These are phyloP conservation scores for Ochropleura plecta DNA, from an alignment of 2,888 invertebrate genomes.

Conservation along the genomic window DNA sequence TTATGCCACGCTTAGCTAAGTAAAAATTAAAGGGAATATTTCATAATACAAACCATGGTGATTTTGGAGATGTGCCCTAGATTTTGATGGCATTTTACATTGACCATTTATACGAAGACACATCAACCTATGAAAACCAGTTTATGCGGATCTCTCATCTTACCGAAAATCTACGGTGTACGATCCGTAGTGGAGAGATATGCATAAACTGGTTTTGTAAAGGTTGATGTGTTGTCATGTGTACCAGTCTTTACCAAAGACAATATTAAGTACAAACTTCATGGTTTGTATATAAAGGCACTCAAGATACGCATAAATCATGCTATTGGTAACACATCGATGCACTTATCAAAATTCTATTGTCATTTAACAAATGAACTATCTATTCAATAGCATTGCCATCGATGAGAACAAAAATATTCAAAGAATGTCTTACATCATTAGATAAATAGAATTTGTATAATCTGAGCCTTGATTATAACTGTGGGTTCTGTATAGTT, in stretches of 20 bases:
- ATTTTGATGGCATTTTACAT: too few relatives aligned
- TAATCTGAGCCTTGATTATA: conserved; percentile 17
- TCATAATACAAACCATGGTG: too few relatives aligned
- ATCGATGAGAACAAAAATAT: conserved; percentile 60
- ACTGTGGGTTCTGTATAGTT: conserved; percentile 28
- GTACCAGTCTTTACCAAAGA: neutral
- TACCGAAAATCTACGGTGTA: too few relatives aligned
- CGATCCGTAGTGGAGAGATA: too few relatives aligned
- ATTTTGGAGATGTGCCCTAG: neutral
- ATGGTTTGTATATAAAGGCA: neutral
- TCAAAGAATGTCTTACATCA: conserved; percentile 61
- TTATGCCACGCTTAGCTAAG: too few relatives aligned
- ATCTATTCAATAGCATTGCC: conserved; percentile 41
- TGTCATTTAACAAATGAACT: conserved; percentile 67
- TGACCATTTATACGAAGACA: too few relatives aligned
- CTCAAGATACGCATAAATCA: conserved; percentile 55
- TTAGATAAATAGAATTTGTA: conserved; percentile 39
- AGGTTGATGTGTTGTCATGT: neutral
- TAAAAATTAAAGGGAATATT: too few relatives aligned
- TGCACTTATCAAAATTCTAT: conserved; percentile 55
- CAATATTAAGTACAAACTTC: neutral
- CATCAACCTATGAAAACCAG: too few relatives aligned
- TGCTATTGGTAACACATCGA: conserved; percentile 41
- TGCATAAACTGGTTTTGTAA: neutral
- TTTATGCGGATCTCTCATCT: too few relatives aligned